A percentile compares a stretch with the other conserved stretches of the same genome.
Conservation (phyloP, 2,888 invertebrate species). For the Rosalia funebris region DNA sequence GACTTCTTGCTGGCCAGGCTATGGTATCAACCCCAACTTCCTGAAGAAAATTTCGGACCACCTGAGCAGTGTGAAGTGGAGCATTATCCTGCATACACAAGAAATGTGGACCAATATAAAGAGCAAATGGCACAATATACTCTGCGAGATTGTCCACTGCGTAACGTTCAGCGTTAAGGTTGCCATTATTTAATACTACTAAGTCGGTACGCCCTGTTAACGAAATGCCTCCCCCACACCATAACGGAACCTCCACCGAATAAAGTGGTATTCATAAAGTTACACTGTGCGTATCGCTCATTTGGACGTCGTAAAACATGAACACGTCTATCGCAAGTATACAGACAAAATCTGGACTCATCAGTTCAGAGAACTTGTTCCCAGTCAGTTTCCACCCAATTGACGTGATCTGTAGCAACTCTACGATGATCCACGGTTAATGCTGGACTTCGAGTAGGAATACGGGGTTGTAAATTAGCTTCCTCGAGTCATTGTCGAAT, state of each 20-base stretch:
- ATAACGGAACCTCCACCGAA: constrained; percentile 27
- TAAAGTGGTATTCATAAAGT: constrained; percentile 24
- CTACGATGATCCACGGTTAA: neutral
- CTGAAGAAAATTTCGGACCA: too few relatives aligned
- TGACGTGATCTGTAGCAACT: neutral
- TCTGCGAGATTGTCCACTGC: constrained; percentile 18
- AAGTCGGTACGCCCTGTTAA: constrained; percentile 20
- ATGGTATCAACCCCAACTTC: too few relatives aligned
- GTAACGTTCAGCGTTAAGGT: constrained; percentile 22
- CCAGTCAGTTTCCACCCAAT: constrained; percentile 29
- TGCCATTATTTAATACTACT: constrained; percentile 21
- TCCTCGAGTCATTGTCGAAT: neutral
- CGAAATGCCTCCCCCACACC: constrained; percentile 35
- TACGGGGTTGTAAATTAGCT: neutral
- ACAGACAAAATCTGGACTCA: constrained; percentile 32
- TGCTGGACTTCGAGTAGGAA: neutral
- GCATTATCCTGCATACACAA: constrained; percentile 20
- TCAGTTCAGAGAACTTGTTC: constrained; percentile 29
- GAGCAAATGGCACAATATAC: constrained; percentile 24
- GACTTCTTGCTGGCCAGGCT: too few relatives aligned
- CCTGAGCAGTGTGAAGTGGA: too few relatives aligned
- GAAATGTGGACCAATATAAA: constrained; percentile 30
- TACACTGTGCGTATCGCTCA: constrained; percentile 31
- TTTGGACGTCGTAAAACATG: constrained; percentile 21
- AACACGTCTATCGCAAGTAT: constrained; percentile 22